Evolutionary conservation across 2,113 vertebrate genomes (phyloP).

Genomic region (Esox niger): DNA sequence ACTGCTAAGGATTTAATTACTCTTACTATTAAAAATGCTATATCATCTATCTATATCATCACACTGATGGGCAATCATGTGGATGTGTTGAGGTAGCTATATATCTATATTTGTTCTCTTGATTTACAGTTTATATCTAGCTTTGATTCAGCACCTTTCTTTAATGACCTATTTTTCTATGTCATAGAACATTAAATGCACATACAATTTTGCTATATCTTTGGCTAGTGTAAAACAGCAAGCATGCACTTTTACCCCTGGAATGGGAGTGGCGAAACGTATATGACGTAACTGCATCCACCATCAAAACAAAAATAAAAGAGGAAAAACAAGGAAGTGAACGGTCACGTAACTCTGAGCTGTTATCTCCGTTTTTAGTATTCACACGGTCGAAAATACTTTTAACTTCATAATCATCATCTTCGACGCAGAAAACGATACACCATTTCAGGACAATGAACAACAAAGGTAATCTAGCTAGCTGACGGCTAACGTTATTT

Average conservation of each 20-base stretch:
- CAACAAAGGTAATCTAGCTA: constrained; percentile 70
- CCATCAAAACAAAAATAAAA: constrained; percentile 67
- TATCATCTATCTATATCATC: too few species aligned
- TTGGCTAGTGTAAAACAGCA: not conserved
- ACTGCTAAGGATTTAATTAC: not conserved
- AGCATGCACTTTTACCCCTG: not conserved
- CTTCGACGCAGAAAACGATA: constrained; percentile 23
- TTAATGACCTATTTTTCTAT: not conserved
- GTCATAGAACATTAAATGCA: not conserved
- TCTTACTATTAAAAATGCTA: not conserved
- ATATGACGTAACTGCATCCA: constrained; percentile 66
- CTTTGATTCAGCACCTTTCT: not conserved
- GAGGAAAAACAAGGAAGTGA: constrained; percentile 79
- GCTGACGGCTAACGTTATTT: too few species aligned
- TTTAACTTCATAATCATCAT: constrained; percentile 33
- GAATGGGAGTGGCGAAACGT: constrained; percentile 33
- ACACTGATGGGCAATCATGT: too few species aligned
- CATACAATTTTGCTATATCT: not conserved
- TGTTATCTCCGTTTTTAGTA: constrained; percentile 35
- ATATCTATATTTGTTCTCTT: not conserved
- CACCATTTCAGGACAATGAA: constrained; percentile 66
- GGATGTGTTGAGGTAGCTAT: too few species aligned
- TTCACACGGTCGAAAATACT: constrained; percentile 46
- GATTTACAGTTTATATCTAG: not conserved
- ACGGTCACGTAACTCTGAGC: constrained; percentile 53